These are phyloP conservation scores for Chaetura pelagica DNA, from an alignment of 2,113 vertebrate genomes.

Conservation along the genomic window DNA sequence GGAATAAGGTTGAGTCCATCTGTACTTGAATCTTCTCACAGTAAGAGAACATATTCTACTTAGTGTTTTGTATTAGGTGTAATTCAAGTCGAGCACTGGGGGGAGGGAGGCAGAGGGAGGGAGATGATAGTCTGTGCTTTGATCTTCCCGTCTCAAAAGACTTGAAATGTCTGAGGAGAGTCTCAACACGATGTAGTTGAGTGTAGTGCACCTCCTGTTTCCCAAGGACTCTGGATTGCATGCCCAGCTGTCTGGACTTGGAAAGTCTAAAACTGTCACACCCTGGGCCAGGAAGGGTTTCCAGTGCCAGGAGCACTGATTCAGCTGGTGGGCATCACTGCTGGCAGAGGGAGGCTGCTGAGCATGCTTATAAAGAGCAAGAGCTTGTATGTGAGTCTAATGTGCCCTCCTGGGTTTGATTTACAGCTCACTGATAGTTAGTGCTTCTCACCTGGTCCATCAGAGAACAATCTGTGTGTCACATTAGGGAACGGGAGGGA, in stretches of 20 bases:
- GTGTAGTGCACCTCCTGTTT: background rate
- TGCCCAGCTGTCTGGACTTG: background rate
- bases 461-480: background rate
- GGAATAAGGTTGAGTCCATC: background rate
- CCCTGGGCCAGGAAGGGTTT: background rate
- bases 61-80: background rate
- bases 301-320: background rate
- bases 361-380: background rate
- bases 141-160: slow-evolving; percentile 30
- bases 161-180: background rate
- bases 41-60: background rate
- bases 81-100: background rate
- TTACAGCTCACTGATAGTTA: background rate
- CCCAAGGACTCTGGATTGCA: background rate
- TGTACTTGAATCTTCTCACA: background rate
- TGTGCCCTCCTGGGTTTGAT: background rate
- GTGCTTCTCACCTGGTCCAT: background rate
- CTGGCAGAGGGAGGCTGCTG: background rate
- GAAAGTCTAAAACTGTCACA: background rate
- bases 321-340: background rate
- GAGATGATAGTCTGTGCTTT: slow-evolving; percentile 29
- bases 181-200: background rate
- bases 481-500: background rate
- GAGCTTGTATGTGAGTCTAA: background rate
- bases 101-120: background rate